A percentile compares a stretch with the other conserved stretches of the same genome.
phyloP scores from a whole-genome alignment of 1,140 invertebrate species.

The Formica exsecta region DNA sequence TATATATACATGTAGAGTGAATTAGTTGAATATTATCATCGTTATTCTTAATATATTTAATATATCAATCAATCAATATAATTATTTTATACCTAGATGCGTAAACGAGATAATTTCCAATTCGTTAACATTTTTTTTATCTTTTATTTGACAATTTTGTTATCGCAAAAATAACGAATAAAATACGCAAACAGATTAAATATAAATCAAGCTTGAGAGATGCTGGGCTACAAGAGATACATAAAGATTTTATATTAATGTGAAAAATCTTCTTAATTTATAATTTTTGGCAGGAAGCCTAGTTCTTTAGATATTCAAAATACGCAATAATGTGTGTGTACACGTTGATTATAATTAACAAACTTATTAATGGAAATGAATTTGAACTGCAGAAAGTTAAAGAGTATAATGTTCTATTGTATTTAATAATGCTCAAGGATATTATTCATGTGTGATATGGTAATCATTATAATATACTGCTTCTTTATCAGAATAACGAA shows the following conservation, averaged over 20 bases:
- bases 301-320: background rate
- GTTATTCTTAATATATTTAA: slow-evolving; percentile 5
- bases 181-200: background rate
- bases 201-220: background rate
- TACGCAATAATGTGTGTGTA: background rate
- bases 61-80: background rate
- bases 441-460: background rate
- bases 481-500: slow-evolving; percentile 52
- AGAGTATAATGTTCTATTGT: background rate
- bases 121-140: background rate
- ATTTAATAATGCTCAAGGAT: background rate
- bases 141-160: background rate
- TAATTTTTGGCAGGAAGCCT: background rate
- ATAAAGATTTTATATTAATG: background rate
- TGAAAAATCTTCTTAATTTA: background rate
- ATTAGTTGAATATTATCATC: slow-evolving; percentile 7
- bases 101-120: background rate
- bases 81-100: too few species aligned
- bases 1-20: background rate
- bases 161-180: slow-evolving; percentile 7
- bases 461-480: slow-evolving; percentile 17
- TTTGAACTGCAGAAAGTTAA: background rate
- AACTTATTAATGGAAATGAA: background rate
- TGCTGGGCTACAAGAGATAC: background rate
- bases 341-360: background rate